Conservation (phyloP, 2,888 invertebrate species). For the Drosophila macrothrix region DNA sequence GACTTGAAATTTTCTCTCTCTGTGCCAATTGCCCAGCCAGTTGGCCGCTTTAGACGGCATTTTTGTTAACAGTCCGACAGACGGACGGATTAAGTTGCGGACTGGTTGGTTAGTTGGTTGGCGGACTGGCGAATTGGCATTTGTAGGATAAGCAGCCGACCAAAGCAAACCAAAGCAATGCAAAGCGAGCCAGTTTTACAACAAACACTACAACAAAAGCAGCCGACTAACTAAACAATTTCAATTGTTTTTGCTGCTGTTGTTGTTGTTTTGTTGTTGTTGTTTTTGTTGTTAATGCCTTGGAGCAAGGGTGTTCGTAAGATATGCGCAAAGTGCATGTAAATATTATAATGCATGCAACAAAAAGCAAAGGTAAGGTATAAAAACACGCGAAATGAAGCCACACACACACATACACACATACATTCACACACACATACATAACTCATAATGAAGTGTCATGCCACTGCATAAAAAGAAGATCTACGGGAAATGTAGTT, state of each 20-base stretch:
- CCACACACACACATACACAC: not conserved
- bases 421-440: not conserved
- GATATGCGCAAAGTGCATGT: conserved; percentile 34
- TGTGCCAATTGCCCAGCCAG: conserved; percentile 45
- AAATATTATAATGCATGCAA: conserved; percentile 15
- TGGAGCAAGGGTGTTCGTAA: conserved; percentile 35
- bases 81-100: conserved; percentile 28
- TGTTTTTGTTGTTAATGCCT: conserved; percentile 16
- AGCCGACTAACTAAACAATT: conserved; percentile 51
- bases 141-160: conserved; percentile 70
- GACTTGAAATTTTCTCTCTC: not conserved
- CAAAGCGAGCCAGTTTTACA: conserved; percentile 38
- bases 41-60: conserved; percentile 60
- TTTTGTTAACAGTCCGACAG: conserved; percentile 38
- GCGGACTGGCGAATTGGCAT: conserved; percentile 69
- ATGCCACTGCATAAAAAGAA: not conserved
- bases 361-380: not conserved
- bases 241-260: conserved; percentile 15
- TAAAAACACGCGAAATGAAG: conserved; percentile 5
- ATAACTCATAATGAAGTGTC: conserved; percentile 19
- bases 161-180: conserved; percentile 24
- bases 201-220: conserved; percentile 25
- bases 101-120: conserved; percentile 51
- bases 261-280: not conserved
- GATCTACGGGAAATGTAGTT: not conserved